Evolutionary conservation across 2,888 invertebrate genomes (phyloP).

Genomic region (Dicranocentrus wangi): DNA sequence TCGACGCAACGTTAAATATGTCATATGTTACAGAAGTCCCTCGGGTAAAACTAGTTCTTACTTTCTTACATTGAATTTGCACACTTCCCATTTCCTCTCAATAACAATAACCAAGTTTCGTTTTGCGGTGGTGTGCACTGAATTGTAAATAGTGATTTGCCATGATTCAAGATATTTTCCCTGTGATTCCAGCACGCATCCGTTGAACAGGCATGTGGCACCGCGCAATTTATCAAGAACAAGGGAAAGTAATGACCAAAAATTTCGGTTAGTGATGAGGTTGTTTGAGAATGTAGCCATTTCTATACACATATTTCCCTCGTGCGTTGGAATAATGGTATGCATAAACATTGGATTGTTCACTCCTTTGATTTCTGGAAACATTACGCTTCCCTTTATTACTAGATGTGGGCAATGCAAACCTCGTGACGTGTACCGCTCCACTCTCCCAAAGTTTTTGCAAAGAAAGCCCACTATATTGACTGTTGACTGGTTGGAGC

Average conservation of each 20-base stretch:
- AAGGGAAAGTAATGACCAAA: conserved; percentile 2
- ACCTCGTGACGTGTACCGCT: background rate
- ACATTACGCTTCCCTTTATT: background rate
- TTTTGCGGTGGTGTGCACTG: too few species aligned
- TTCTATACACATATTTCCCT: background rate
- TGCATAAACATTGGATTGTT: background rate
- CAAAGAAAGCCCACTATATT: background rate
- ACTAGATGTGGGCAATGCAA: background rate
- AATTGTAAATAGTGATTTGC: background rate
- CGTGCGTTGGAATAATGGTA: too few species aligned
- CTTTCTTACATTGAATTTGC: too few species aligned
- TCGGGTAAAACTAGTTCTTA: too few species aligned
- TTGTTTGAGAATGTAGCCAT: background rate
- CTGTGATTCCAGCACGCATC: too few species aligned
- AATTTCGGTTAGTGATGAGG: conserved; percentile 1
- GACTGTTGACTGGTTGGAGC: conserved; percentile 33
- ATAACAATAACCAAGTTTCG: too few species aligned
- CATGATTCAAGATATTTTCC: too few species aligned
- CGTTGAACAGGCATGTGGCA: too few species aligned
- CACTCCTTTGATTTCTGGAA: background rate
- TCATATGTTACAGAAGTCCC: too few species aligned
- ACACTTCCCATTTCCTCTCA: too few species aligned
- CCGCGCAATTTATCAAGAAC: background rate
- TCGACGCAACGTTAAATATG: too few species aligned
- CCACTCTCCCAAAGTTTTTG: background rate